Evolutionary conservation across 92 coral and sea anemone genomes (phyloP).

Genomic region (Isaurus tuberculatus): DNA sequence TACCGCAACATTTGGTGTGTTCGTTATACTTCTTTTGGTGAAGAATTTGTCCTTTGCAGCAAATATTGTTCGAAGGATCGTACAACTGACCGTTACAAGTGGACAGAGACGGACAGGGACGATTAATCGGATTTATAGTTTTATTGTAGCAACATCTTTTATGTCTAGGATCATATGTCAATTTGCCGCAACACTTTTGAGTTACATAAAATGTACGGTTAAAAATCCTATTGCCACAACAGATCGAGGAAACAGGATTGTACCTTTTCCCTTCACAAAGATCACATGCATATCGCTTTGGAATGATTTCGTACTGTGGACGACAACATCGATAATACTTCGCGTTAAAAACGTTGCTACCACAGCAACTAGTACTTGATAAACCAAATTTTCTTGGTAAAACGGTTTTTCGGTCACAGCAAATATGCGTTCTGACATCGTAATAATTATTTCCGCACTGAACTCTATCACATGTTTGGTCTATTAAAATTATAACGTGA

Average conservation of each 20-base stretch:
- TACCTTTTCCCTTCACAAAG: background rate
- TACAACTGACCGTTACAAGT: constrained; percentile 18
- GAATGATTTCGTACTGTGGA: background rate
- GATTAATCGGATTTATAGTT: background rate
- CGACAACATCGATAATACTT: background rate
- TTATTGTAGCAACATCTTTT: background rate
- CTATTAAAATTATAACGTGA: background rate
- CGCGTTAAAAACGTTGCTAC: background rate
- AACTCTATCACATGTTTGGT: background rate
- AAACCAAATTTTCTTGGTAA: background rate
- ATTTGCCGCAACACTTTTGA: background rate
- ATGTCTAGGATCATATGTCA: constrained; percentile 3
- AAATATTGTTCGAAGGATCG: background rate
- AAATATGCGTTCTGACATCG: background rate
- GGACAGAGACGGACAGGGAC: background rate
- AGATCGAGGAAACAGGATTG: background rate
- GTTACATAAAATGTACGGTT: background rate
- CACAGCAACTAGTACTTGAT: background rate
- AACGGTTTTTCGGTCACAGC: background rate
- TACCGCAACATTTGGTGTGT: constrained; percentile 21
- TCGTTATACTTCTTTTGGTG: constrained; percentile 20
- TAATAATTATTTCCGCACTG: background rate
- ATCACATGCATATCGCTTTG: background rate
- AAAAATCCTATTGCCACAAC: background rate
- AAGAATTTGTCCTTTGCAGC: constrained; percentile 21